These are phyloP conservation scores for Sebastes schlegelii DNA, from an alignment of 2,113 vertebrate species.

Conservation along the genomic window DNA sequence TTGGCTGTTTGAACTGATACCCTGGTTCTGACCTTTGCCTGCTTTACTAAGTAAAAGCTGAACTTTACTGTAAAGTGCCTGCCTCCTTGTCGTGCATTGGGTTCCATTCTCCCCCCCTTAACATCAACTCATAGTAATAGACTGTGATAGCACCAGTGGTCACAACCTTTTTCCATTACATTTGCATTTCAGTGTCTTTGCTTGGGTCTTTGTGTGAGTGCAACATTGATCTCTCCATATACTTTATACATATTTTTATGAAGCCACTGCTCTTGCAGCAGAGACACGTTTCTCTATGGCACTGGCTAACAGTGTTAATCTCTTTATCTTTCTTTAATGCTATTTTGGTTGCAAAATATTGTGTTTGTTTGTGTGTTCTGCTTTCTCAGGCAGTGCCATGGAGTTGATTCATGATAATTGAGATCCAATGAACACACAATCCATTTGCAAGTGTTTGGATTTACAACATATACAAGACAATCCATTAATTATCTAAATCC, in stretches of 20 bases:
- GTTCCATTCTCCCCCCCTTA: no score
- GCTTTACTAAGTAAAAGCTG: no score
- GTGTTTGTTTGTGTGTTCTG: slow-evolving; percentile 11
- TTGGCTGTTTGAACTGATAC: no score
- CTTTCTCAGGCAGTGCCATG: slow-evolving; percentile 4
- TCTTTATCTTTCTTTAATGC: slow-evolving; percentile 12
- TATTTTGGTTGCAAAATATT: slow-evolving; percentile 19
- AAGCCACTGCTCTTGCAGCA: background rate
- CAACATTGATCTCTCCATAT: background rate
- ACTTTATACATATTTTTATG: background rate
- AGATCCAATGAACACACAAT: slow-evolving; percentile 19
- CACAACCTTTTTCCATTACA: background rate
- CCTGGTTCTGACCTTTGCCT: no score
- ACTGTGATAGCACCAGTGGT: background rate
- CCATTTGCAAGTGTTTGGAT: slow-evolving; percentile 18
- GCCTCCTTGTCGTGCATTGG: no score
- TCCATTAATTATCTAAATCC: slow-evolving; percentile 29
- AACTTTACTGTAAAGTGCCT: no score
- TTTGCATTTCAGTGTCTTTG: background rate
- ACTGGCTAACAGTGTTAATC: slow-evolving; percentile 4
- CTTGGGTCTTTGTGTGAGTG: background rate
- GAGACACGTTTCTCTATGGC: background rate
- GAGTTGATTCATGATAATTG: slow-evolving; percentile 46
- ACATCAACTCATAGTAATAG: no score
- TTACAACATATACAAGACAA: slow-evolving; percentile 20